Percentiles rank a stretch among this genome's conserved stretches.
phyloP scores from a whole-genome alignment of 2,797 vertebrate species.

The Arremon brunneinucha region DNA sequence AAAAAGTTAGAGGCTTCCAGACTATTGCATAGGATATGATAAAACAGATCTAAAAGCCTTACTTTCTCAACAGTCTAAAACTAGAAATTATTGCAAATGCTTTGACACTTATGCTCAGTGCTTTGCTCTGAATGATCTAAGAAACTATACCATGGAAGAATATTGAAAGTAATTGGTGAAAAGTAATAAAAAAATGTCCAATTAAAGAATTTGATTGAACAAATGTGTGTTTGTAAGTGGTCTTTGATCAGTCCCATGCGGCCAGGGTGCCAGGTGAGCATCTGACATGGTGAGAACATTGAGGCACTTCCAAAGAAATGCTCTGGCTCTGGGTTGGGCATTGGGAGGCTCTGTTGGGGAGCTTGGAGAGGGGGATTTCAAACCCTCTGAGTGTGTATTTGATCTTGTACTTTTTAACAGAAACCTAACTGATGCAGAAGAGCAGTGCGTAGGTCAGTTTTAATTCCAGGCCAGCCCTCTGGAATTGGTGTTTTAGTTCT shows the following conservation, averaged over 20 bases:
- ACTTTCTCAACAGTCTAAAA: background rate
- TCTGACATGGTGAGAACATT: fast-evolving
- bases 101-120: background rate
- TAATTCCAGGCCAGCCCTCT: background rate
- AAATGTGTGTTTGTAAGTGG: background rate
- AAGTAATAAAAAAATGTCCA: background rate
- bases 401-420: background rate
- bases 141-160: background rate
- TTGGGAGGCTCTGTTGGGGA: background rate
- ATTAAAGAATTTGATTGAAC: background rate
- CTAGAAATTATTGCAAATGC: background rate
- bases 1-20: background rate
- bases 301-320: background rate
- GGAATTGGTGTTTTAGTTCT: fast-evolving
- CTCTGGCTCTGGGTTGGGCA: background rate
- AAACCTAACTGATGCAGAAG: background rate
- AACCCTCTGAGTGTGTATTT: background rate
- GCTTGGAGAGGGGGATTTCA: background rate
- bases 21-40: background rate
- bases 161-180: background rate
- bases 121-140: background rate
- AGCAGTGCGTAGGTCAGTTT: background rate
- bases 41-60: background rate
- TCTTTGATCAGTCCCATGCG: background rate
- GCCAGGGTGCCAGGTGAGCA: fast-evolving